Evolutionary conservation across 2,113 vertebrate genomes (phyloP).

Genomic region (Sula dactylatra): DNA sequence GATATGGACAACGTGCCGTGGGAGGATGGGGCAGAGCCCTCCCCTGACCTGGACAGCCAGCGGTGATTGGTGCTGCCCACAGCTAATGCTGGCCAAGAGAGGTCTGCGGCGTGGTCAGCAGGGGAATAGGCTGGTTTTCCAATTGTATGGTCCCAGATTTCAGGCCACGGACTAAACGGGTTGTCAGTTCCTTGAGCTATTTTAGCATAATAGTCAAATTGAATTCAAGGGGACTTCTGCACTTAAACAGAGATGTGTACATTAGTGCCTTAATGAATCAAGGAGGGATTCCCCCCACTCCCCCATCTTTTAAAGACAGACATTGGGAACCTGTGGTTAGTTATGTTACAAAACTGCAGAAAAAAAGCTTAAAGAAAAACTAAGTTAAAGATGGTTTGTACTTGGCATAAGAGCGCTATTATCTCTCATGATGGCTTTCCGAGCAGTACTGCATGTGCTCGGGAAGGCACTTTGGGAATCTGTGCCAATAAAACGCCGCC

Average conservation of each 20-base stretch:
- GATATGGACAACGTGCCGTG: background rate
- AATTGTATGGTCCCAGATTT: background rate
- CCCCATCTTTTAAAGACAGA: background rate
- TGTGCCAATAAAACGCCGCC: slow-evolving; percentile 13
- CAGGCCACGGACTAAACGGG: background rate
- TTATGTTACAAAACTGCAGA: background rate
- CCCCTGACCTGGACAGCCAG: background rate
- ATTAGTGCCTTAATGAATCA: background rate
- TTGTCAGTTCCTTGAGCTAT: background rate
- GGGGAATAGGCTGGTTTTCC: background rate
- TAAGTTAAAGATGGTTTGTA: background rate
- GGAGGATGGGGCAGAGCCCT: background rate
- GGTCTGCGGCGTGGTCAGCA: background rate
- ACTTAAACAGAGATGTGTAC: background rate
- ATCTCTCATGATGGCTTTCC: background rate
- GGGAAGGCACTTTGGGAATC: background rate
- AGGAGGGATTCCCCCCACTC: background rate
- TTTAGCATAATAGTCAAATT: background rate
- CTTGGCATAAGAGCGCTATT: background rate
- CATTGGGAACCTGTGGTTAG: background rate
- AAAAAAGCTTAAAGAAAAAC: background rate
- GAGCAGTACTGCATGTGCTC: background rate
- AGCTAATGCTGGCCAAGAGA: background rate
- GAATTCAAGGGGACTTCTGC: background rate
- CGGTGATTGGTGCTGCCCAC: fast-evolving